Evolutionary conservation across 2,888 invertebrate genomes (phyloP), one percentile per base, ranked within the genome.

Genomic region (Gnatocerus cornutus): DNA sequence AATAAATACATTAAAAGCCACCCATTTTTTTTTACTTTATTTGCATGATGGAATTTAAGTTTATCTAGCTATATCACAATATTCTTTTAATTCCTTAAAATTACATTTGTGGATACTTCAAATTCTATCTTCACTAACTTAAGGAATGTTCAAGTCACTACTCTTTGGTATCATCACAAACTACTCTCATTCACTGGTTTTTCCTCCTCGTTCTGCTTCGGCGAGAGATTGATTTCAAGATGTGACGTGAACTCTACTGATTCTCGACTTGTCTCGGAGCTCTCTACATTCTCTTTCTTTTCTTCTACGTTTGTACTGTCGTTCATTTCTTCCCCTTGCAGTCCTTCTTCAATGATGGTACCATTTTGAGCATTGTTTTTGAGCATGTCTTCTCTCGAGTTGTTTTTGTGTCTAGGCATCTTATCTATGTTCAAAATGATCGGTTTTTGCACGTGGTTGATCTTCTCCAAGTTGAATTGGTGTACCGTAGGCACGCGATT

Each of bases 41-140:
- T 33, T 33, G 33, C 33, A 33, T 30, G 12, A 39, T 45, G 29
- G 43, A 33, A 64, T 33, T 64, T 64, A 64, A 64, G 53, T 64
- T 64, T 27, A 27, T 64, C 64, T 64, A 64, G 7, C 53, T 53
- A 64, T 64, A 64, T 64, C 64, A 64, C 64, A 64, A 64, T 64
- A 30, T 45, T 21, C 41, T n/a, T 30, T 27, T 37, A 13, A 27
- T 21, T 41, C n/a, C 14, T 56, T 41, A 41, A 56, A 56, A 37
- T 12, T 53, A 53, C 53, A 16, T 53, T 53, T 21, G 37, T 50
- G 50, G 50, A 50, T 50, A 50, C 33, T 33, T 37, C 27, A 61
- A 21, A 46, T 21, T 59, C 37, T 27, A 14, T 10, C n/a, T 29
- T 16, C n/a, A 27, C 48, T 61, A 50, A 52, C 16, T 29, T 39